These are phyloP conservation scores for Epizoanthus rinbou DNA, from an alignment of 92 coral and sea anemone species.

Conservation along the genomic window DNA sequence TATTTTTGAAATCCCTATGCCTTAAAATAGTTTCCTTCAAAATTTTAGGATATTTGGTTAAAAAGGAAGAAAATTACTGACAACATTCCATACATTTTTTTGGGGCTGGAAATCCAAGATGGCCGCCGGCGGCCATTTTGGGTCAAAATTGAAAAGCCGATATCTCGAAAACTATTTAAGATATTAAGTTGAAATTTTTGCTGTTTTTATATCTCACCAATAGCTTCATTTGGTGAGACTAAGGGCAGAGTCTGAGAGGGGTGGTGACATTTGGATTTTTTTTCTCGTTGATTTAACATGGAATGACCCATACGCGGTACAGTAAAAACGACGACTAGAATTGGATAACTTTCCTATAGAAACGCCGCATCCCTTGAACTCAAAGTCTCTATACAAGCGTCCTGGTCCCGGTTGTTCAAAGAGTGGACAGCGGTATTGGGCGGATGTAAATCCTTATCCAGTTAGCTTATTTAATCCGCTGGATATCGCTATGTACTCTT, in stretches of 20 bases:
- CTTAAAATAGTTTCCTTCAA: constrained; percentile 35
- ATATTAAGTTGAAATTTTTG: constrained; percentile 31
- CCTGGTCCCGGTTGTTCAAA: too few species aligned
- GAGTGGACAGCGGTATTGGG: too few species aligned
- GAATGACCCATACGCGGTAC: neutral
- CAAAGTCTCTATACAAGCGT: too few species aligned
- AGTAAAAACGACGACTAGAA: too few species aligned
- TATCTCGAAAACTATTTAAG: constrained; percentile 28
- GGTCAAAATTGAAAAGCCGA: constrained; percentile 34
- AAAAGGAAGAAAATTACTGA: constrained; percentile 15
- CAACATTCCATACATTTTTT: constrained; percentile 31
- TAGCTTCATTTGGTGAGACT: constrained; percentile 16
- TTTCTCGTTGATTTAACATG: constrained; percentile 12
- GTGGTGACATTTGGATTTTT: constrained; percentile 24
- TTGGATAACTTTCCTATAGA: too few species aligned
- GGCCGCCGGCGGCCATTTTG: constrained; percentile 11
- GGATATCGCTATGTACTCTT: too few species aligned
- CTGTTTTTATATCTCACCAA: constrained; percentile 26
- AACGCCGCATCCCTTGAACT: too few species aligned
- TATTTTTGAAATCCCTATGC: constrained; percentile 17
- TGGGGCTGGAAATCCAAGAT: constrained; percentile 22
- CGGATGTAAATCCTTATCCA: too few species aligned
- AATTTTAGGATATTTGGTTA: constrained; percentile 29
- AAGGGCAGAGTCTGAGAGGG: constrained; percentile 16
- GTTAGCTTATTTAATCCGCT: too few species aligned